phyloP scores from a whole-genome alignment of 2,888 invertebrate genomes.

The Eristalis tenax region DNA sequence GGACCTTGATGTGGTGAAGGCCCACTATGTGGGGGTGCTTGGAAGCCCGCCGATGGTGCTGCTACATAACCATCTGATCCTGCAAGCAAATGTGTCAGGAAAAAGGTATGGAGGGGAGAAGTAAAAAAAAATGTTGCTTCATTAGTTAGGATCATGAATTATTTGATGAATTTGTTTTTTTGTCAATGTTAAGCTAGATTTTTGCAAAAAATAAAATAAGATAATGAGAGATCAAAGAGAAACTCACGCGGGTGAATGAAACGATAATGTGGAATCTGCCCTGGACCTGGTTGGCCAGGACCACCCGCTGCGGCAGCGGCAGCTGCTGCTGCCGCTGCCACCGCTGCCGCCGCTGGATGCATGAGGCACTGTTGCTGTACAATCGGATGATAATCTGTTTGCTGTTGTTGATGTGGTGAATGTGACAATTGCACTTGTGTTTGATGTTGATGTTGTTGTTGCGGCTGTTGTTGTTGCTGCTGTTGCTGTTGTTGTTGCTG shows the following conservation, averaged over 20 bases:
- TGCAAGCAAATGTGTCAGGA: constrained; percentile 58
- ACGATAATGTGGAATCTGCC: constrained; percentile 59
- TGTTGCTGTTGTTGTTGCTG: neutral
- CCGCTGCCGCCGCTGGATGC: constrained; percentile 57
- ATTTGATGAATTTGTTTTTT: neutral
- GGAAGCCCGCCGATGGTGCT: constrained; percentile 77
- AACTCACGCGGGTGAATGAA: constrained; percentile 67
- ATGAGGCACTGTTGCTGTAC: constrained; percentile 66
- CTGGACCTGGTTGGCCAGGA: constrained; percentile 53
- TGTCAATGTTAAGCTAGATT: neutral
- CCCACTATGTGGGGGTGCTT: constrained; percentile 77
- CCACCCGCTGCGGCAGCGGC: constrained; percentile 52
- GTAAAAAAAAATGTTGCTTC: constrained; percentile 16
- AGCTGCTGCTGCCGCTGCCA: constrained; percentile 54
- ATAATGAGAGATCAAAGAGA: neutral
- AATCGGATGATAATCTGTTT: constrained; percentile 54
- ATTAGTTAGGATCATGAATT: constrained; percentile 31
- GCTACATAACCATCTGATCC: constrained; percentile 81
- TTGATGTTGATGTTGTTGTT: constrained; percentile 34
- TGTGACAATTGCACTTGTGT: constrained; percentile 62
- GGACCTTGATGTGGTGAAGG: constrained; percentile 76
- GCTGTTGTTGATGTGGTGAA: constrained; percentile 61
- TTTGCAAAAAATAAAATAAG: constrained; percentile 6
- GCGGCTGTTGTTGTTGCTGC: neutral
- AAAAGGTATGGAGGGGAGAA: neutral